Conservation (phyloP, 37 sponge, comb jelly and placozoan species). For the Ephydatia muelleri region DNA sequence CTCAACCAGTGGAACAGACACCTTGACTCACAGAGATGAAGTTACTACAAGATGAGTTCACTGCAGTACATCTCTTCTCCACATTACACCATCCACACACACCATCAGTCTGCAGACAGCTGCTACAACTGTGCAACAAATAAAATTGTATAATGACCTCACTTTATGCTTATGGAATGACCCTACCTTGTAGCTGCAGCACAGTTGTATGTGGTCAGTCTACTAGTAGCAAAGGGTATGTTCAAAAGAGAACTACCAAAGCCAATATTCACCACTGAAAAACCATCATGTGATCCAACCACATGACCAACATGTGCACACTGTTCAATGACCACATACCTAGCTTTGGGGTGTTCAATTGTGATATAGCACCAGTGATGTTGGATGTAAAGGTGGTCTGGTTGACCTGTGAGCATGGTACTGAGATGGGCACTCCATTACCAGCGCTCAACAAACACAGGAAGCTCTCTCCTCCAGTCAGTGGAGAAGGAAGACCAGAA, state of each 20-base stretch:
- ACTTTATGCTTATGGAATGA: too few relatives aligned
- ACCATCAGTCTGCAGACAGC: conserved; percentile 28
- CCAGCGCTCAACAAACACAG: conserved; percentile 8
- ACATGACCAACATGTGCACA: background rate
- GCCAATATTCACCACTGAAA: conserved; percentile 24
- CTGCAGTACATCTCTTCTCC: conserved; percentile 49
- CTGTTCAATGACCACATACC: background rate
- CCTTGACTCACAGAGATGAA: background rate
- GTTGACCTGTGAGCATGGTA: background rate
- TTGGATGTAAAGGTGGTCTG: background rate
- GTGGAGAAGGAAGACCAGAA: conserved; percentile 31
- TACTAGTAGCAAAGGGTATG: conserved; percentile 32
- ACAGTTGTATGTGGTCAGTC: conserved; percentile 30
- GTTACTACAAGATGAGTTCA: conserved; percentile 8
- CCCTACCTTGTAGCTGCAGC: conserved; percentile 30
- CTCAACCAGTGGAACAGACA: too few relatives aligned
- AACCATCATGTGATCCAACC: background rate
- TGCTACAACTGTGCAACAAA: conserved; percentile 35
- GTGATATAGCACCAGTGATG: background rate
- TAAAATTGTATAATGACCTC: too few relatives aligned
- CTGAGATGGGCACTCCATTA: background rate
- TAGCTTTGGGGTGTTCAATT: background rate
- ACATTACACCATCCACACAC: conserved; percentile 48
- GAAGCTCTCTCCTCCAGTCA: conserved; percentile 30
- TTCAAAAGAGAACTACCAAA: conserved; percentile 26